phyloP scores from a whole-genome alignment of 2,113 vertebrate species.

The Anas platyrhynchos region DNA sequence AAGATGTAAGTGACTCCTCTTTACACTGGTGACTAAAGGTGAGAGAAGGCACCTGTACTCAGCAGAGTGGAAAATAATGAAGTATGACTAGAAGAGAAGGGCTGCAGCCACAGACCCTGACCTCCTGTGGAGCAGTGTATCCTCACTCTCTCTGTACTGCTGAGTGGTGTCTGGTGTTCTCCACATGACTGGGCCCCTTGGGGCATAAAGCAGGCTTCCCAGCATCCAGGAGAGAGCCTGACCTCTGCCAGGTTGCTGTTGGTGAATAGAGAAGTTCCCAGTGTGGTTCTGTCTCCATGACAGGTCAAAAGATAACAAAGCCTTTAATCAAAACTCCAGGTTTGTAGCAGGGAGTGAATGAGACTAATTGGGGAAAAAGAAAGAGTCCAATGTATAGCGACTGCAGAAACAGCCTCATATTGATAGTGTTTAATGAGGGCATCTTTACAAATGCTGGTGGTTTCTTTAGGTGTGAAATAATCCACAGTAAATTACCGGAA shows the following conservation, averaged over 20 bases:
- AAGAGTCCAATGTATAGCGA: conserved; percentile 40
- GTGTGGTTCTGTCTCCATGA: background rate
- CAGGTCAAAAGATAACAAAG: background rate
- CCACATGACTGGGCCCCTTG: background rate
- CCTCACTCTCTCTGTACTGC: background rate
- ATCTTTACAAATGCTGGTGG: conserved; percentile 8
- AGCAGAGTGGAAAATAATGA: background rate
- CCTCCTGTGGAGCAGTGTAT: background rate
- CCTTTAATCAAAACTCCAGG: conserved; percentile 5
- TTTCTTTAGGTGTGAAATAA: conserved; percentile 34
- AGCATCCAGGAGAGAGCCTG: background rate
- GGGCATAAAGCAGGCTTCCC: background rate
- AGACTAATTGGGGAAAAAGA: background rate
- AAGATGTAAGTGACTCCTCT: background rate
- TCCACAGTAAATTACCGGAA: conserved; percentile 38
- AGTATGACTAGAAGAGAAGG: background rate
- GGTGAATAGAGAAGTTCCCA: background rate
- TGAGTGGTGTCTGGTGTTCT: background rate
- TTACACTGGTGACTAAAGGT: background rate
- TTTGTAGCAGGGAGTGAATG: background rate
- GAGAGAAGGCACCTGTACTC: background rate
- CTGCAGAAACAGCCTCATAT: conserved; percentile 33
- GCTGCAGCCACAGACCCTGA: background rate
- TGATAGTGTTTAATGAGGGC: conserved; percentile 41
- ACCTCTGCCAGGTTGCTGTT: background rate